A percentile compares a stretch with the other conserved stretches of the same genome.
These are phyloP conservation scores for Macaria liturata DNA, from an alignment of 2,888 invertebrate genomes.

Conservation along the genomic window DNA sequence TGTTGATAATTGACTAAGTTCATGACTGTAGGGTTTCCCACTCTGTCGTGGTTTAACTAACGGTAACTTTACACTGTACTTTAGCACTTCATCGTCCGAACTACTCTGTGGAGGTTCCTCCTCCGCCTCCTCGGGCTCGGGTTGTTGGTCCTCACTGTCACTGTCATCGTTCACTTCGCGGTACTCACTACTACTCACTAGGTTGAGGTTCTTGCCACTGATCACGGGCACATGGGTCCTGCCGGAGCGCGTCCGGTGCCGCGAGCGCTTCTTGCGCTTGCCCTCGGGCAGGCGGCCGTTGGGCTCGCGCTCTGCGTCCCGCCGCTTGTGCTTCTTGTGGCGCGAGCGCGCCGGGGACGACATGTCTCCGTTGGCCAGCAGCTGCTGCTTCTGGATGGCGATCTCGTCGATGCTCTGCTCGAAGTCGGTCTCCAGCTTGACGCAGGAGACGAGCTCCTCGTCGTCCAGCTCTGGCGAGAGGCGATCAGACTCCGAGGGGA, in stretches of 20 bases:
- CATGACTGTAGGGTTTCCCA: conserved; percentile 82
- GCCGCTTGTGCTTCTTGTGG: conserved; percentile 56
- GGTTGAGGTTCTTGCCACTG: conserved; percentile 80
- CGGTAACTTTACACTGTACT: conserved; percentile 76
- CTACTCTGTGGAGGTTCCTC: conserved; percentile 60
- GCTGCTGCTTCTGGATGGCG: conserved; percentile 66
- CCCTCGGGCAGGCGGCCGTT: conserved; percentile 64
- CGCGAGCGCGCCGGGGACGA: conserved; percentile 62
- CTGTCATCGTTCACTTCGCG: conserved; percentile 55
- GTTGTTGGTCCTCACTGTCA: conserved; percentile 48
- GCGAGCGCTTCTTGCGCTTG: conserved; percentile 70
- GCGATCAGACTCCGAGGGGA: conserved; percentile 60
- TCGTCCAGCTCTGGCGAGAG: conserved; percentile 55
- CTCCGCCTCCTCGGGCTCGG: conserved; percentile 45
- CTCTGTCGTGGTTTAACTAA: conserved; percentile 68
- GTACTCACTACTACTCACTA: conserved; percentile 80
- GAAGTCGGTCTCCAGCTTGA: conserved; percentile 79
- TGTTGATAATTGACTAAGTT: conserved; percentile 82
- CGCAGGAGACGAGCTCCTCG: conserved; percentile 62
- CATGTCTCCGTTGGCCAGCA: conserved; percentile 60
- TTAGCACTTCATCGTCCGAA: conserved; percentile 77
- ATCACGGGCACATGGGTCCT: conserved; percentile 66
- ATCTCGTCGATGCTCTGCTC: conserved; percentile 80
- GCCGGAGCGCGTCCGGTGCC: conserved; percentile 63
- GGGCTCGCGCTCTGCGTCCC: conserved; percentile 49